phyloP scores from a whole-genome alignment of 1,140 invertebrate species.

The Subanguina moxae region DNA sequence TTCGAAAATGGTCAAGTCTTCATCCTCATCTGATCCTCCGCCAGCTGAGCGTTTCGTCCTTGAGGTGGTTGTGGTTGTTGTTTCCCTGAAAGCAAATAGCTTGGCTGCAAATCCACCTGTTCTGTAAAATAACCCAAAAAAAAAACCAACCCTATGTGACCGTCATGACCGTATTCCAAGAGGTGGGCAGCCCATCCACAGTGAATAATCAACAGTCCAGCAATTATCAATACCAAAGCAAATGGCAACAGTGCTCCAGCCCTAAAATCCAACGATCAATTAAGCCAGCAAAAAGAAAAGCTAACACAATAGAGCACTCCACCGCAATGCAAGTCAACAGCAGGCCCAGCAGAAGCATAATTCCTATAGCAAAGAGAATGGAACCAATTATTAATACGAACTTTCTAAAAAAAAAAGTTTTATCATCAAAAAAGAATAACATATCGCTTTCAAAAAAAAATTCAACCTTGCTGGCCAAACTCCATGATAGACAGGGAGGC shows the following conservation, averaged over 20 bases:
- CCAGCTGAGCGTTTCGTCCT: constrained; percentile 24
- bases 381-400: constrained; percentile 52
- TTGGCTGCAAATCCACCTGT: not conserved
- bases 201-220: constrained; percentile 54
- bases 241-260: constrained; percentile 51
- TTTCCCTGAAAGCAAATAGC: constrained; percentile 24
- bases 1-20: constrained; percentile 40
- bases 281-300: not conserved
- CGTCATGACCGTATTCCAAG: constrained; percentile 45
- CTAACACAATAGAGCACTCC: constrained; percentile 51
- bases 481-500: constrained; percentile 52
- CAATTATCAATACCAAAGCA: constrained; percentile 56
- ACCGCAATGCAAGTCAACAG: constrained; percentile 55
- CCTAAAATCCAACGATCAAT: constrained; percentile 32
- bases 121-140: not conserved
- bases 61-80: constrained; percentile 35
- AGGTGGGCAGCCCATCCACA: constrained; percentile 59
- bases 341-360: constrained; percentile 48
- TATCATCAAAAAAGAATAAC: constrained; percentile 11
- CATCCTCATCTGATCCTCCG: constrained; percentile 32
- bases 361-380: constrained; percentile 49
- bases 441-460: not conserved
- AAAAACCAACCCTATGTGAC: constrained; percentile 35
- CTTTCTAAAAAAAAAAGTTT: constrained; percentile 29
- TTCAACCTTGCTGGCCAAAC: constrained; percentile 34